These are phyloP conservation scores for Pemphredon lugubris DNA, from an alignment of 2,888 invertebrate species.

Conservation along the genomic window DNA sequence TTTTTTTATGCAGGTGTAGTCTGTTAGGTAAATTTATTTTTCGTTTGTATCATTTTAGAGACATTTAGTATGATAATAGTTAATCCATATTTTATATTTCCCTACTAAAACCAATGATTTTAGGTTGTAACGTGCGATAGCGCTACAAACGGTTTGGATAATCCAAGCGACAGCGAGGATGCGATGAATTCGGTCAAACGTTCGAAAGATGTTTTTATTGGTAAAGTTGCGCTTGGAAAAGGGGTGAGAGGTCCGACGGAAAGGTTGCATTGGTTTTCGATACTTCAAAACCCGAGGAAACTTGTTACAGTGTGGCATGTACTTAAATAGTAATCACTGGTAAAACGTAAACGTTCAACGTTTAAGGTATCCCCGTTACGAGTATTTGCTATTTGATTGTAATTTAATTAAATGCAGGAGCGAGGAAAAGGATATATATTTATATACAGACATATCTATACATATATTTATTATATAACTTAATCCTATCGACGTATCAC, in stretches of 20 bases:
- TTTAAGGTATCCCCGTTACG: not conserved
- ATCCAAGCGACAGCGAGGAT: constrained; percentile 77
- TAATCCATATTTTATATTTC: no score
- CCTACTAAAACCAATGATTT: no score
- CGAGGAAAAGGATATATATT: no score
- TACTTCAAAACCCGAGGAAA: constrained; percentile 78
- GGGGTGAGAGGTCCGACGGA: constrained; percentile 78
- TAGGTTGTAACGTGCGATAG: constrained; percentile 49
- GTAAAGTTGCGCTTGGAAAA: constrained; percentile 79
- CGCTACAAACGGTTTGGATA: constrained; percentile 50
- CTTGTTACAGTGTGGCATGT: constrained; percentile 80
- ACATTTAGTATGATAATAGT: no score
- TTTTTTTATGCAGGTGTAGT: no score
- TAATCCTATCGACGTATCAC: not conserved
- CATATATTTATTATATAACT: constrained; percentile 29
- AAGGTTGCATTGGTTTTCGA: constrained; percentile 79
- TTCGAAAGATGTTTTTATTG: constrained; percentile 72
- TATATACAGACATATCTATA: no score
- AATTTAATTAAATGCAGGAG: constrained; percentile 6
- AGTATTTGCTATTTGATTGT: no score
- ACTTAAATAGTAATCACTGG: constrained; percentile 67
- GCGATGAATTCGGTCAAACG: constrained; percentile 70
- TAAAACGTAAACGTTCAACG: not conserved
- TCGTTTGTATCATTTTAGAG: no score
- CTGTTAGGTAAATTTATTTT: no score